Evolutionary conservation across 2,797 vertebrate genomes (phyloP), one percentile per base, ranked within the genome.

Genomic region (Pseudochirops corinnae): DNA sequence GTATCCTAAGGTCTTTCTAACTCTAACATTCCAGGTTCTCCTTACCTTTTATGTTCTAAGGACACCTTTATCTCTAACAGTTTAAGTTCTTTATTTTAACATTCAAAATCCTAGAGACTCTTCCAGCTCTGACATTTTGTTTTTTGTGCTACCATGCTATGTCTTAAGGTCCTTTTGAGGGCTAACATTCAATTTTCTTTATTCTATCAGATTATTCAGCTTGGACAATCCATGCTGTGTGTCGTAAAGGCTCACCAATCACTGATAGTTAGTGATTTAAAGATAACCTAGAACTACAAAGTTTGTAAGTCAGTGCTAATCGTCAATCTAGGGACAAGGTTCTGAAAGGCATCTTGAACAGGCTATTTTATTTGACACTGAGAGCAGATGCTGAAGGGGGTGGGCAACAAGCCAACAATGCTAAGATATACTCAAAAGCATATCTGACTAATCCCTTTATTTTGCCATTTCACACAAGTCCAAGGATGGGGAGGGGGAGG

Each of bases 401-500:
- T 9, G 46, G 74, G 39, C 21, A 26, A 87, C 21, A 87, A 87
- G 46, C 24, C 39, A 82, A 82, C 18, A 82, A 24, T 46, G 21
- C 74, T 50, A 87, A 50, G 39, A 87, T 87, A 87, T 50, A 87
- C 67, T 74, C 67, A 74, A 74, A 74, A 24, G 5, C 67, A 24
- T 74, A 21, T 74, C 67, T 74, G 67, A 74, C 67, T 39, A 74
- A 74, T 39, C 67, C 67, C 18, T 39, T 74, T 24, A 39, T 74
- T 74, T 39, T 39, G 7, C 10, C 67, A 74, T 74, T 74, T 74
- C 67, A 74, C n/a, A 74, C n/a, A 39, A 74, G n/a, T 74, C 67
- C n/a, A 39, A 74, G n/a, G n/a, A 39, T 74, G 24, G n/a, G 67
- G 5, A 1, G 0, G 18, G 7, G 62, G 5, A 0, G 3, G 16